phyloP scores from a whole-genome alignment of 2,888 invertebrate species.

The Eristalis arbustorum region DNA sequence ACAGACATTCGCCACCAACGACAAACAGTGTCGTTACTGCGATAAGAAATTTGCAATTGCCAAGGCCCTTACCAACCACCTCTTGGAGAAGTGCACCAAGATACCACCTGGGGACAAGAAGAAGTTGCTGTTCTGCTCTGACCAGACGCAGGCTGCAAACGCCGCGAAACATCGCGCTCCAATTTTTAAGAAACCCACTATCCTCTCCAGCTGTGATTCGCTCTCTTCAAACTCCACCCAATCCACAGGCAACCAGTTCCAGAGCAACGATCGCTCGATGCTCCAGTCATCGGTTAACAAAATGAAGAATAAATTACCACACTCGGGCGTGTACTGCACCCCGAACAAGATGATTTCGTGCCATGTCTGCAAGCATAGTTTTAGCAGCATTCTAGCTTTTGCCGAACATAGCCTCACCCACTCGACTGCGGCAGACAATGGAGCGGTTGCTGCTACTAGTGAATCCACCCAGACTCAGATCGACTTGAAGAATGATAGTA shows the following conservation, averaged over 20 bases:
- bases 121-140: conserved; percentile 74
- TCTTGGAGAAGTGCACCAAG: conserved; percentile 77
- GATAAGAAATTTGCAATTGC: conserved; percentile 77
- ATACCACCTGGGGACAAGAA: conserved; percentile 77
- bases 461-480: conserved; percentile 7
- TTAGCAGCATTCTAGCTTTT: conserved; percentile 76
- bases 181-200: conserved; percentile 6
- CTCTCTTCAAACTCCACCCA: conserved; percentile 4
- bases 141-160: background rate
- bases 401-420: conserved; percentile 76
- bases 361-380: conserved; percentile 75
- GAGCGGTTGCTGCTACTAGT: background rate
- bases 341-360: conserved; percentile 77
- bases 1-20: background rate
- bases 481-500: background rate
- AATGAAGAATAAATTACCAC: conserved; percentile 74
- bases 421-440: conserved; percentile 43
- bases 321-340: conserved; percentile 76
- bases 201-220: conserved; percentile 14
- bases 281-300: conserved; percentile 72
- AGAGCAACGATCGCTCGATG: conserved; percentile 47
- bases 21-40: conserved; percentile 76
- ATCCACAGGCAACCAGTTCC: background rate
- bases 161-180: background rate
- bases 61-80: conserved; percentile 76